Evolutionary conservation across 2,113 vertebrate species (phyloP).

Genomic region (Epinephelus fuscoguttatus): DNA sequence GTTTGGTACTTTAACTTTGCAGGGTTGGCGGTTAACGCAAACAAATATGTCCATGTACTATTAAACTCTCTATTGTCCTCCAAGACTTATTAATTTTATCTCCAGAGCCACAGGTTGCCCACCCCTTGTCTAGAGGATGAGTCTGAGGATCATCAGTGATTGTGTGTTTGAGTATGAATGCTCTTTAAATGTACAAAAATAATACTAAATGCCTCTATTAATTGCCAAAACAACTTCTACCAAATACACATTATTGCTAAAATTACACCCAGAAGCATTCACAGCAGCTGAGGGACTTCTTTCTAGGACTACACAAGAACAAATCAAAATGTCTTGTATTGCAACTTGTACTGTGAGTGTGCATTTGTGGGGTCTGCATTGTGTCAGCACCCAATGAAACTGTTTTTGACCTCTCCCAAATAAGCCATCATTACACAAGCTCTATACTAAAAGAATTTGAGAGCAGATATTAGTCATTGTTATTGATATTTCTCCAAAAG

Average conservation of each 20-base stretch:
- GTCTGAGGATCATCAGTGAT: not conserved
- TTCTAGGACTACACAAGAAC: not conserved
- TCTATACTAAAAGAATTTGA: slow-evolving; percentile 26
- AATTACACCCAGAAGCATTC: not conserved
- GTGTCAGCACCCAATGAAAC: slow-evolving; percentile 22
- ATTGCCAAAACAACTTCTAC: not conserved
- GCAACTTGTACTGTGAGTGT: slow-evolving; percentile 26
- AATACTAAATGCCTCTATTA: not conserved
- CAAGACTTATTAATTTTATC: no score
- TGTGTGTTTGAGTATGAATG: not conserved
- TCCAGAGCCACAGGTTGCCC: no score
- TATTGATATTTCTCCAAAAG: slow-evolving; percentile 55
- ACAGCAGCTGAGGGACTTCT: not conserved
- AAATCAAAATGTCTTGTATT: slow-evolving; percentile 11
- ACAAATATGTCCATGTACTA: no score
- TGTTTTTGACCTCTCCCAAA: slow-evolving; percentile 37
- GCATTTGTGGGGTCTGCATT: slow-evolving; percentile 5
- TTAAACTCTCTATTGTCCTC: no score
- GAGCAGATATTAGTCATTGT: slow-evolving; percentile 61
- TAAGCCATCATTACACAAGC: slow-evolving; percentile 47
- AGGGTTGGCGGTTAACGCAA: no score
- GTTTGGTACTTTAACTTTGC: no score
- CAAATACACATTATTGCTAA: not conserved
- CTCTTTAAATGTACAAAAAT: not conserved
- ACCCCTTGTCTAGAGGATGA: not conserved